Evolutionary conservation across 2,113 vertebrate species (phyloP).

Genomic region (Bostrychus sinensis): DNA sequence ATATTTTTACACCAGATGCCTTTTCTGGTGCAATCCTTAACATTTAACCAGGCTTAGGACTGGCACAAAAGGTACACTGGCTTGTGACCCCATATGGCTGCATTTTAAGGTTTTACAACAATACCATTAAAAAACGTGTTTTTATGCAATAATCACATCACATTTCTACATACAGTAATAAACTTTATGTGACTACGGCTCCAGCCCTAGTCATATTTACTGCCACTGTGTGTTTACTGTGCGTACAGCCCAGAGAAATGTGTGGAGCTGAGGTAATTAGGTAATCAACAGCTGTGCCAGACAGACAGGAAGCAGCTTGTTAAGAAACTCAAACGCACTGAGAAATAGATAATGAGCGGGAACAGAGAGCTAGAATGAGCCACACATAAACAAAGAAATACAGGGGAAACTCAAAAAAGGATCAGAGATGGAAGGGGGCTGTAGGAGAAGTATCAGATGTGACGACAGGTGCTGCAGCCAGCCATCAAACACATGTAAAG

Average conservation of each 20-base stretch:
- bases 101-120: too few species aligned
- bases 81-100: too few species aligned
- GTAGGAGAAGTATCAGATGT: slow-evolving; percentile 27
- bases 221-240: background rate
- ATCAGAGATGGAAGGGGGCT: slow-evolving; percentile 23
- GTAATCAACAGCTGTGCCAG: slow-evolving; percentile 76
- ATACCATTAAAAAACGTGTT: background rate
- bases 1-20: too few species aligned
- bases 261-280: slow-evolving; percentile 66
- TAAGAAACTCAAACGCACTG: slow-evolving; percentile 63
- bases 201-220: slow-evolving; percentile 13
- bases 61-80: too few species aligned
- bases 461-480: slow-evolving; percentile 62
- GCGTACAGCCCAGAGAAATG: slow-evolving; percentile 6
- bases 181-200: slow-evolving; percentile 31
- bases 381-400: slow-evolving; percentile 35
- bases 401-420: slow-evolving; percentile 31
- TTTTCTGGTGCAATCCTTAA: too few species aligned
- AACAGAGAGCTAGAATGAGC: slow-evolving; percentile 34
- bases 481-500: slow-evolving; percentile 52
- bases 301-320: slow-evolving; percentile 76
- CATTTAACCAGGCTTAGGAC: too few species aligned
- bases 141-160: slow-evolving; percentile 10
- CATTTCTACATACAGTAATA: background rate
- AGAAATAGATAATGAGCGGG: slow-evolving; percentile 65